phyloP scores from a whole-genome alignment of 1,140 invertebrate species.

The Drosophila paulistorum region DNA sequence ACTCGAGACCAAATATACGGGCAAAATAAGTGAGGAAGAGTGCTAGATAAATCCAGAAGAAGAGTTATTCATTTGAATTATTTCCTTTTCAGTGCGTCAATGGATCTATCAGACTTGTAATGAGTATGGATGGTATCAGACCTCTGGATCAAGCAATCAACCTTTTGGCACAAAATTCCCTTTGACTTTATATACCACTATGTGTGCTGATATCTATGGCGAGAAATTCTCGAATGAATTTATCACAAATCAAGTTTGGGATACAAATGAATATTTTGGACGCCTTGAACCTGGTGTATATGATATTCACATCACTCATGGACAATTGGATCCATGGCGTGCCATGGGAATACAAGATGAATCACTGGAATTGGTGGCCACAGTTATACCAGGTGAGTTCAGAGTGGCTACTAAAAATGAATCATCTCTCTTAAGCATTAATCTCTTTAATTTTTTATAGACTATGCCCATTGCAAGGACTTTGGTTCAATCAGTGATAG shows the following conservation, averaged over 20 bases:
- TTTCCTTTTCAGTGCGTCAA: conserved; percentile 82
- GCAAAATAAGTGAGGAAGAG: conserved; percentile 62
- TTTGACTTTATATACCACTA: conserved; percentile 84
- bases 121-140: conserved; percentile 90
- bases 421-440: neutral
- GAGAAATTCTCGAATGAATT: conserved; percentile 57
- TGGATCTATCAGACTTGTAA: conserved; percentile 90
- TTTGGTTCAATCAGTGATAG: conserved; percentile 84
- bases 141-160: conserved; percentile 85
- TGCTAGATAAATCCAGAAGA: neutral
- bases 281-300: conserved; percentile 84
- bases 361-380: conserved; percentile 40
- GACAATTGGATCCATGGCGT: conserved; percentile 87
- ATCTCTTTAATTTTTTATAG: conserved; percentile 71
- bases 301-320: conserved; percentile 87
- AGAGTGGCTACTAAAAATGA: too few species aligned
- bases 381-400: conserved; percentile 65
- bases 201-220: conserved; percentile 88
- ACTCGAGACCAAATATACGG: conserved; percentile 55
- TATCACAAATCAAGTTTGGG: conserved; percentile 74
- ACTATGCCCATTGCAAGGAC: conserved; percentile 88
- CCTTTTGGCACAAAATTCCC: conserved; percentile 86
- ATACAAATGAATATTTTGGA: conserved; percentile 86
- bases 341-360: conserved; percentile 84
- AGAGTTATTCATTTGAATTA: neutral